Evolutionary conservation across 2,888 invertebrate species (phyloP).

Genomic region (Nemapogon koenigi): DNA sequence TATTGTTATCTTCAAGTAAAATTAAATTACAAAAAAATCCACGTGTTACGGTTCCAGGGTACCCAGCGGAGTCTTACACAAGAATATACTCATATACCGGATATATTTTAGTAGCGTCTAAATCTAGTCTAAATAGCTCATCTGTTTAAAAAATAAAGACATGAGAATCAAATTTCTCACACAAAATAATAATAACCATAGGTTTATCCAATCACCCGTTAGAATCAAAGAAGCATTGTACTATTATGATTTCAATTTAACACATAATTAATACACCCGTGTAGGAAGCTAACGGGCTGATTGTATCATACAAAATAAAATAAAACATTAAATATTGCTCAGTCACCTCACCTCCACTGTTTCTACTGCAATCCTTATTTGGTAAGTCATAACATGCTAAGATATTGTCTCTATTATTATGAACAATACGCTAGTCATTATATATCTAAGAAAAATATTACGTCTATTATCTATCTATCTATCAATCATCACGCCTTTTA

Average conservation of each 20-base stretch:
- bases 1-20: too few relatives aligned
- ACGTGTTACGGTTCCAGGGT: too few relatives aligned
- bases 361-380: slow-evolving; percentile 22
- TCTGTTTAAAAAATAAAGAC: too few relatives aligned
- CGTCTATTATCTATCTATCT: too few relatives aligned
- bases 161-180: neutral
- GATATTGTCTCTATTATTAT: slow-evolving; percentile 25
- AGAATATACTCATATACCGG: too few relatives aligned
- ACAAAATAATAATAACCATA: neutral
- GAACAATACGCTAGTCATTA: slow-evolving; percentile 28
- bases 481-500: too few relatives aligned
- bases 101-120: too few relatives aligned
- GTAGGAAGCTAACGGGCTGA: slow-evolving; percentile 5
- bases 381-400: slow-evolving; percentile 17
- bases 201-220: neutral
- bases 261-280: slow-evolving; percentile 1
- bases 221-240: slow-evolving; percentile 3
- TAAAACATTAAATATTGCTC: slow-evolving; percentile 12
- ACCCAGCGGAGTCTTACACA: too few relatives aligned
- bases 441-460: slow-evolving; percentile 26
- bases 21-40: too few relatives aligned
- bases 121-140: too few relatives aligned
- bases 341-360: slow-evolving; percentile 21
- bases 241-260: slow-evolving; percentile 8
- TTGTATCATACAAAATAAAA: slow-evolving; percentile 4